A percentile compares a stretch with the other conserved stretches of the same genome.
Evolutionary conservation across 2,113 vertebrate species (phyloP).

Genomic region (Callorhinus ursinus): DNA sequence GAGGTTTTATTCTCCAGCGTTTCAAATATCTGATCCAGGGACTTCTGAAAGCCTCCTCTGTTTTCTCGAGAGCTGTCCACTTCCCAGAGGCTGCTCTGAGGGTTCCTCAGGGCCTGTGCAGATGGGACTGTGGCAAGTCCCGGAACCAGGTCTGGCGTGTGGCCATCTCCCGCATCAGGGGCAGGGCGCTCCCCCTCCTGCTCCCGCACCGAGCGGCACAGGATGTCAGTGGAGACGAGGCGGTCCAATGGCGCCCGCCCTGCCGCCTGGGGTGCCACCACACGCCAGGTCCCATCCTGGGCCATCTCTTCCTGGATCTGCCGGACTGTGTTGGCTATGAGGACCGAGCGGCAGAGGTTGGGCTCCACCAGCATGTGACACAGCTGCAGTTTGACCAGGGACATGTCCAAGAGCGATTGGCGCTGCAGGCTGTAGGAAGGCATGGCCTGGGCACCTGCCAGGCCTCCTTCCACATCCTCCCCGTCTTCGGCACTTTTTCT

Average conservation of each 20-base stretch:
- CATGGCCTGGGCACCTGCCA: conserved; percentile 82
- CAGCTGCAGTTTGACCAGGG: conserved; percentile 98
- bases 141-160: conserved; percentile 67
- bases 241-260: conserved; percentile 90
- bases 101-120: conserved; percentile 82
- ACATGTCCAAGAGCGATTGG: conserved; percentile 98
- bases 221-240: conserved; percentile 95
- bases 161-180: conserved; percentile 75
- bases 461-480: conserved; percentile 86
- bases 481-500: conserved; percentile 92
- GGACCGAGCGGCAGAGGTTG: conserved; percentile 97
- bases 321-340: conserved; percentile 98
- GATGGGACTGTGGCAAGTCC: conserved; percentile 66
- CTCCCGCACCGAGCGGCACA: conserved; percentile 91
- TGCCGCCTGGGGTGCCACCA: conserved; percentile 87
- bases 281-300: conserved; percentile 94
- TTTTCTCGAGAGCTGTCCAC: conserved; percentile 87
- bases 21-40: conserved; percentile 96
- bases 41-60: conserved; percentile 88
- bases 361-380: conserved; percentile 99
- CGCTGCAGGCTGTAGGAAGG: conserved; percentile 94
- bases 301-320: conserved; percentile 99
- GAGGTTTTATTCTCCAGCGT: conserved; percentile 94
- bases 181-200: conserved; percentile 87
- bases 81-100: conserved; percentile 90